Evolutionary conservation across 2,797 vertebrate genomes (phyloP).

Genomic region (Pangasius krempfi): DNA sequence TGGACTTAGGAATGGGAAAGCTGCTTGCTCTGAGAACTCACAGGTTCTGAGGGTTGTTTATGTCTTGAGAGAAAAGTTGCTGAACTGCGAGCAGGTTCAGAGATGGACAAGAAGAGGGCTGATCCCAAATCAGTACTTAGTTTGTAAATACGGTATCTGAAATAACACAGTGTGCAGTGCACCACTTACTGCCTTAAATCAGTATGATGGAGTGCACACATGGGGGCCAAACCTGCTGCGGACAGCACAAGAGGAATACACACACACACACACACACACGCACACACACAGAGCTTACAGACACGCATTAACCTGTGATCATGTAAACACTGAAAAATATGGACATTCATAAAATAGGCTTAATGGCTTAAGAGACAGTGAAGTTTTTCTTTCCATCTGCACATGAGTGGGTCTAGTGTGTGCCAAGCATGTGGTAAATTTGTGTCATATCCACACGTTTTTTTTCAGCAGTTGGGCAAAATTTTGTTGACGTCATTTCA

Average conservation of each 20-base stretch:
- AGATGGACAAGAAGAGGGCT: neutral
- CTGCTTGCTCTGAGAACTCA: constrained; percentile 14
- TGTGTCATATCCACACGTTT: neutral
- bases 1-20: constrained; percentile 3
- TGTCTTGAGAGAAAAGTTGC: neutral
- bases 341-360: neutral
- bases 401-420: neutral
- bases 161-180: neutral
- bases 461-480: neutral
- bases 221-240: neutral
- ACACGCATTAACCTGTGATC: neutral
- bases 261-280: no score
- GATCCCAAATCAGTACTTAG: constrained; percentile 8
- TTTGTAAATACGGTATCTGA: neutral
- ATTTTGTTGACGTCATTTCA: neutral
- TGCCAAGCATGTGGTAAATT: neutral
- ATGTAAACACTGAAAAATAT: constrained; percentile 8
- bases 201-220: constrained; percentile 11
- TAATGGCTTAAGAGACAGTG: neutral
- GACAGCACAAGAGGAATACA: neutral
- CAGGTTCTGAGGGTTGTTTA: constrained; percentile 24
- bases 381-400: neutral
- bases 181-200: constrained; percentile 19
- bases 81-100: neutral
- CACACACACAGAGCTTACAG: neutral